These are phyloP conservation scores for Parnassius glacialis DNA, from an alignment of 2,888 invertebrate species.

Conservation along the genomic window DNA sequence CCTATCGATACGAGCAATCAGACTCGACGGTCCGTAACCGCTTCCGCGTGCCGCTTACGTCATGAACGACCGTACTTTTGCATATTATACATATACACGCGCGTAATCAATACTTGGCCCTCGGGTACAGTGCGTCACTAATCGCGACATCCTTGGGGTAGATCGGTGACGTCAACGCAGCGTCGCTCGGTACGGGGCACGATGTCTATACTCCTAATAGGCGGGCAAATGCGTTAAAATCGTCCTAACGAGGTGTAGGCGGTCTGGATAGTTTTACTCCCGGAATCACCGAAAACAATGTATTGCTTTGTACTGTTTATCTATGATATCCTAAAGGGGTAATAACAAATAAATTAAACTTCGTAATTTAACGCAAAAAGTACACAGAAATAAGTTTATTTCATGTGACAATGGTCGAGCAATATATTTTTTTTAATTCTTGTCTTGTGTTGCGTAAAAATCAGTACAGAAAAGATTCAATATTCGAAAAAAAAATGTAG, in stretches of 20 bases:
- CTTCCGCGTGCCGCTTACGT: constrained; percentile 65
- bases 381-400: too few relatives aligned
- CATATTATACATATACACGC: constrained; percentile 22
- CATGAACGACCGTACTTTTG: constrained; percentile 32
- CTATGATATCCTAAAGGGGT: too few relatives aligned
- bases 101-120: constrained; percentile 17
- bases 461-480: too few relatives aligned
- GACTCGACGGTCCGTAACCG: constrained; percentile 60
- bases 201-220: neutral
- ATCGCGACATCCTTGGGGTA: constrained; percentile 15
- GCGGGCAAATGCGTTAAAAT: neutral
- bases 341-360: too few relatives aligned
- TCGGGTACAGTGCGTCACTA: constrained; percentile 13
- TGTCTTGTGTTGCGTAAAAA: too few relatives aligned
- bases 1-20: constrained; percentile 32
- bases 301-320: too few relatives aligned
- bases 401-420: too few relatives aligned
- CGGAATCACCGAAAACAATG: neutral
- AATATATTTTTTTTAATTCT: too few relatives aligned
- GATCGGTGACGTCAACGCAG: constrained; percentile 16
- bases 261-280: constrained; percentile 24
- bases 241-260: constrained; percentile 27
- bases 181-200: neutral
- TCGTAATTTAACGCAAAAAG: too few relatives aligned
- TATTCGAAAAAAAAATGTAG: too few relatives aligned